Evolutionary conservation across 2,797 vertebrate genomes (phyloP), one percentile per base, ranked within the genome.

Genomic region (Alauda arvensis): DNA sequence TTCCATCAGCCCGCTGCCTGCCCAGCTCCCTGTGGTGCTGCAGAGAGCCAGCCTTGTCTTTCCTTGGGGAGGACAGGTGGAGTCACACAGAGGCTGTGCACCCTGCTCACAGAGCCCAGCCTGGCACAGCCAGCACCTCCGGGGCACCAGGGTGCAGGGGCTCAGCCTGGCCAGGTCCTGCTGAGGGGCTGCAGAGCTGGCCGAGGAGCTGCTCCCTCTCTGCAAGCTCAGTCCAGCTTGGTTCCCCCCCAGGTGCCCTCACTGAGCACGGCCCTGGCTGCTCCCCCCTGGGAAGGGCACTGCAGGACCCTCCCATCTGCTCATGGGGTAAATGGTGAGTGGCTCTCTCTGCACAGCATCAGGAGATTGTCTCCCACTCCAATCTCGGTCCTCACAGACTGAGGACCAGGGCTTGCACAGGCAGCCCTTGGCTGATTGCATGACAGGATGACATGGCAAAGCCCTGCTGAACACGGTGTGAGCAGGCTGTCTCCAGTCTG

Each of bases 151-250:
- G 57, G 76, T 31, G 6, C 29, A 3, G 0, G 0, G 19, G 7
- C 3, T 37, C 34, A 37, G 34, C 40, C 40, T 17, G 15, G 40
- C 6, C 8, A 40, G 1, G 20, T 25, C 37, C 49, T 0, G 0
- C 28, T 13, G 4, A 31, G 6, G 13, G 15, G 31, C 61, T 59
- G 68, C 42, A 10, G 3, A 0, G 4, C 4, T 0, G 23, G 39
- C 42, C 18, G 9, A 43, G 37, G 51, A 60, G 6, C 31, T 14
- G 14, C 31, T 72, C 34, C 39, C 9, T 2, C 31, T 26, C 51
- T 24, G n/a, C 39, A 8, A 25, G 51, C 37, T 52, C 46, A 9
- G 62, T n/a, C 34, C 1, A n/a, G 57, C 52, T n/a, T 46, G 2
- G 16, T 10, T 65, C 26, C 37, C 39, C 39, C 48, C 2, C 18